Evolutionary conservation across 2,113 vertebrate species (phyloP).

Genomic region (Epinephelus moara): DNA sequence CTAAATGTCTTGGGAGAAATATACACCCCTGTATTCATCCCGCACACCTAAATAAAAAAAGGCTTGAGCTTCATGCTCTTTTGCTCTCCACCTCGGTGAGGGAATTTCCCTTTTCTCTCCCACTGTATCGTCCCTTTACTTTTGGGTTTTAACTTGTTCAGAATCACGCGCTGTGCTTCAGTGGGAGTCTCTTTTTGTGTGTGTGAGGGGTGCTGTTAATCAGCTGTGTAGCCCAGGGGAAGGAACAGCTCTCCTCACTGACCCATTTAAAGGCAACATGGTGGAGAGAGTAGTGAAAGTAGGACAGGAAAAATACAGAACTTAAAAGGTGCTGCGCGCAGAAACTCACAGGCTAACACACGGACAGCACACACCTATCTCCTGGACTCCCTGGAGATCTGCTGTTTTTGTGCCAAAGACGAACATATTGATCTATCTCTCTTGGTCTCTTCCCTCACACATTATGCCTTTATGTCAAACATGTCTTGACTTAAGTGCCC

Average conservation of each 20-base stretch:
- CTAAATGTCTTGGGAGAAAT: neutral
- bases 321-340: constrained; percentile 35
- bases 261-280: constrained; percentile 77
- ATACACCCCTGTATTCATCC: neutral
- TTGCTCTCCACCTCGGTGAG: neutral
- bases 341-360: constrained; percentile 28
- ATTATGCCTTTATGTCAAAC: constrained; percentile 5
- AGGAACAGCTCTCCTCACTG: constrained; percentile 65
- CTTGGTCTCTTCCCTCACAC: neutral
- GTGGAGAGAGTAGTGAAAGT: constrained; percentile 56
- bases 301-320: constrained; percentile 60
- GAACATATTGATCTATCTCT: constrained; percentile 22
- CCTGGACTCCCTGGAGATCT: neutral
- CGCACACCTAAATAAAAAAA: neutral
- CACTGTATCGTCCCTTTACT: neutral
- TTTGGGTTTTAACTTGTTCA: constrained; percentile 43
- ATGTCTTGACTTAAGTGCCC: neutral
- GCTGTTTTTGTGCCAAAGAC: constrained; percentile 9
- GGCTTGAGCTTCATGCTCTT: neutral
- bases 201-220: constrained; percentile 55
- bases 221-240: constrained; percentile 65
- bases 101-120: constrained; percentile 44
- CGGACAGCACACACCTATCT: constrained; percentile 19
- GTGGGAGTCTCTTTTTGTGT: constrained; percentile 36
- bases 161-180: constrained; percentile 31